Percentiles rank a stretch among this genome's conserved stretches.
phyloP scores from a whole-genome alignment of 2,797 vertebrate genomes.

The Heterohyrax brucei region DNA sequence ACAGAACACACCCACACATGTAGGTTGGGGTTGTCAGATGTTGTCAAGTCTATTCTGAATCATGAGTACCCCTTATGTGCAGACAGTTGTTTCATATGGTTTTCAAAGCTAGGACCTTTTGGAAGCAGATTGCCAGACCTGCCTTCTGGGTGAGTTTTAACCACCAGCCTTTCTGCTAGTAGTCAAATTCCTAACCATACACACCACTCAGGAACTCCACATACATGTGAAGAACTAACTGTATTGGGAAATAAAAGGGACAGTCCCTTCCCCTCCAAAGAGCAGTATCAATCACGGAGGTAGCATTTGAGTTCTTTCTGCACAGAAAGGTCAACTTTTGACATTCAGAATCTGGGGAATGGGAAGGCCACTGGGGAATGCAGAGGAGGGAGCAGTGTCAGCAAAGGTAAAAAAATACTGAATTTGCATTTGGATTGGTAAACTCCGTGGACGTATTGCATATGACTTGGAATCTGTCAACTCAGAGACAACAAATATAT shows the following conservation, averaged over 20 bases:
- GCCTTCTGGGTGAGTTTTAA: background rate
- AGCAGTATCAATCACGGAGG: background rate
- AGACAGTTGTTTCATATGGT: background rate
- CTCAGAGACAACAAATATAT: background rate
- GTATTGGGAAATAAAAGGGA: background rate
- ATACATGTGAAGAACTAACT: background rate
- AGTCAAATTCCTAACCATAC: background rate
- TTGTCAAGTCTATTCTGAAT: background rate
- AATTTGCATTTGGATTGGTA: slow-evolving; percentile 20
- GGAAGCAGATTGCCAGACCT: background rate
- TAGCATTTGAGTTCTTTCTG: background rate
- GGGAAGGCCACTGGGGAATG: background rate
- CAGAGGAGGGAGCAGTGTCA: background rate
- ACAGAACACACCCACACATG: background rate
- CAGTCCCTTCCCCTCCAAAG: background rate
- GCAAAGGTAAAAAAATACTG: background rate
- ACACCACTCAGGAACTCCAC: background rate
- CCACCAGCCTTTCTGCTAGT: background rate
- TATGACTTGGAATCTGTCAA: background rate
- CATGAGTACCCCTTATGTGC: background rate
- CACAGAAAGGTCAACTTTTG: background rate
- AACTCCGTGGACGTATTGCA: background rate
- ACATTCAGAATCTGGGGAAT: background rate
- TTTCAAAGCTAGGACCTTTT: background rate
- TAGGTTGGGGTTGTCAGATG: background rate